These are phyloP conservation scores for Babyrousa celebensis DNA, from an alignment of 2,797 vertebrate genomes.

Conservation along the genomic window DNA sequence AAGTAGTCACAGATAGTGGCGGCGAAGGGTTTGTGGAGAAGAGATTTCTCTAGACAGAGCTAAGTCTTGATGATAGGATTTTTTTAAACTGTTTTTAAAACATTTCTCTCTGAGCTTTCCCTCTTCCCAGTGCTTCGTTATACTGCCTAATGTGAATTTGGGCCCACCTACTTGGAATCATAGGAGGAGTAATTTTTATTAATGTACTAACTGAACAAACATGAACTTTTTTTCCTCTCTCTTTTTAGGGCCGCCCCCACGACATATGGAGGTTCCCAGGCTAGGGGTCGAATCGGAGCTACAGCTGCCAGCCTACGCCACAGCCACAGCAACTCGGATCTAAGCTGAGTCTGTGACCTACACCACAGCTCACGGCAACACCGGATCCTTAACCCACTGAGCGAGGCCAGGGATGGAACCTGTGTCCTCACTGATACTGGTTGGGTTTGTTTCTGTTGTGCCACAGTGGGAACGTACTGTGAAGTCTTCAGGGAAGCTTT, in stretches of 20 bases:
- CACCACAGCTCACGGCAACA: no score
- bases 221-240: no score
- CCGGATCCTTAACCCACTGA: no score
- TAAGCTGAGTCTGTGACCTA: no score
- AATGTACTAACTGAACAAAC: neutral
- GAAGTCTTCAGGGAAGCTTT: neutral
- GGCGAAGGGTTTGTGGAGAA: neutral
- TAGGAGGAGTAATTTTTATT: conserved; percentile 36
- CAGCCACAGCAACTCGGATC: no score
- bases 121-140: neutral
- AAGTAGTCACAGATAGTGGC: neutral
- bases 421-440: no score
- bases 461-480: neutral
- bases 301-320: no score
- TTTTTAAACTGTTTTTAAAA: neutral
- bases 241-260: no score
- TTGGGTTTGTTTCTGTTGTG: no score
- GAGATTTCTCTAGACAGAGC: neutral
- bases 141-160: neutral
- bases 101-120: neutral
- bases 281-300: no score
- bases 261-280: no score
- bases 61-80: neutral
- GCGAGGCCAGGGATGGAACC: no score
- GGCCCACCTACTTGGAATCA: neutral